phyloP scores from a whole-genome alignment of 2,113 vertebrate species.

The Bagarius yarrelli region DNA sequence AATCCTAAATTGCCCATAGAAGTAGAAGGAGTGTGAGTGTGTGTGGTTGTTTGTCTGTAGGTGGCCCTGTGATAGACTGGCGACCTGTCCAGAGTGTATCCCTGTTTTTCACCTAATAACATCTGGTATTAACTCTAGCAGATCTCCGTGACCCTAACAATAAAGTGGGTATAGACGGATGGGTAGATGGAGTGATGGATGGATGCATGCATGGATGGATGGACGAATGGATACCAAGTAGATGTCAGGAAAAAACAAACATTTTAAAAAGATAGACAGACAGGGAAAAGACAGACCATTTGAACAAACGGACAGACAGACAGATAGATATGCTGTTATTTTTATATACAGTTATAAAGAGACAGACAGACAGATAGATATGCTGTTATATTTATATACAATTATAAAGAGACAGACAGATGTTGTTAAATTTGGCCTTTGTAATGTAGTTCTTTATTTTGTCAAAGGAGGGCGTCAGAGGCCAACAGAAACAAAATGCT shows the following conservation, averaged over 20 bases:
- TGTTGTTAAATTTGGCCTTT: not conserved
- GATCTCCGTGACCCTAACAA: too few species aligned
- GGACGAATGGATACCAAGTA: too few species aligned
- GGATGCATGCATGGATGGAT: too few species aligned
- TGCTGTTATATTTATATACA: not conserved
- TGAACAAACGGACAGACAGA: not conserved
- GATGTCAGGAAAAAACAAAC: too few species aligned
- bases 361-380: not conserved
- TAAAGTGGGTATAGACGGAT: not conserved
- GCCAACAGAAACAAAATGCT: not conserved
- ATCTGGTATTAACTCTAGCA: too few species aligned
- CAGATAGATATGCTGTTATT: not conserved
- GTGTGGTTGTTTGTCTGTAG: too few species aligned
- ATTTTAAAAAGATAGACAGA: not conserved
- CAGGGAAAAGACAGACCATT: not conserved
- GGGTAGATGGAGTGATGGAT: not conserved
- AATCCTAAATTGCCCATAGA: too few species aligned
- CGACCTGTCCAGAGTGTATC: too few species aligned
- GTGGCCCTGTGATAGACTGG: too few species aligned
- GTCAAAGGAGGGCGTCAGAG: slow-evolving; percentile 37
- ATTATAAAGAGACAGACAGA: not conserved
- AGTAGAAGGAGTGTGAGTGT: too few species aligned
- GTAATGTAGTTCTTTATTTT: slow-evolving; percentile 8
- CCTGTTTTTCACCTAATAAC: too few species aligned
- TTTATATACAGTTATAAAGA: not conserved